Base-by-base conservation (phyloP, 2,888 invertebrate species). In the Trichopoda pennipes region DNA sequence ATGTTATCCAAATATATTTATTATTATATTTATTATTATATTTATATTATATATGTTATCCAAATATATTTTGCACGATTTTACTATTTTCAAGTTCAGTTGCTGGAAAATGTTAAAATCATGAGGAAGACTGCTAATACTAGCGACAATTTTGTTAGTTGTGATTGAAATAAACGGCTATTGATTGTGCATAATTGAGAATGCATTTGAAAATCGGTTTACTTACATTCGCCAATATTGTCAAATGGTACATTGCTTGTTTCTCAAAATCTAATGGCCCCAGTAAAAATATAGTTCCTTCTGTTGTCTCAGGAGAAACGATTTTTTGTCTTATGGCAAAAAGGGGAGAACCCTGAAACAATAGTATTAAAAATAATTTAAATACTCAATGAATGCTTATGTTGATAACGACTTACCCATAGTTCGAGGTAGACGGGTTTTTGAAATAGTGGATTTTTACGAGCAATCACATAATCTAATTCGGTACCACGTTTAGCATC, bases 201-300 rank as follows among this genome's bases (percentile, higher is more conserved):
- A n/a, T 44, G 16, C 0, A 17, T 47, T 47, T 47, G 1, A 53
- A 70, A 72, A 49, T 16, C 16, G 12, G 42, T 64, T 61, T 86
- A 92, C 95, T 93, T 93, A 97, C 97, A 93, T 96, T 95, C 19
- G 97, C 97, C 84, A 96, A 93, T 86, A 97, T 93, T n/a, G 95
- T 95, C 84, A 97, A 92, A 86, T 95, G 95, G 91, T 97, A 96
- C 93, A 97, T 95, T 68, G 96, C 96, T 90, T 95, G 95, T 68
- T 94, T 95, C 90, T 98, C 98, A 88, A 97, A 98, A 91, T 98
- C 97, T 87, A 98, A 92, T 84, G 95, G 94, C 68, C 95, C 95
- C 73, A 95, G 92, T 55, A 97, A 92, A 86, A 95, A 94, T 87
- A 97, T 94, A 4, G 95, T 94, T 56, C 96, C 96, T 88, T 96